A percentile compares a stretch with the other conserved stretches of the same genome.
phyloP scores from a whole-genome alignment of 2,113 vertebrate genomes.

The Stictonetta naevosa region DNA sequence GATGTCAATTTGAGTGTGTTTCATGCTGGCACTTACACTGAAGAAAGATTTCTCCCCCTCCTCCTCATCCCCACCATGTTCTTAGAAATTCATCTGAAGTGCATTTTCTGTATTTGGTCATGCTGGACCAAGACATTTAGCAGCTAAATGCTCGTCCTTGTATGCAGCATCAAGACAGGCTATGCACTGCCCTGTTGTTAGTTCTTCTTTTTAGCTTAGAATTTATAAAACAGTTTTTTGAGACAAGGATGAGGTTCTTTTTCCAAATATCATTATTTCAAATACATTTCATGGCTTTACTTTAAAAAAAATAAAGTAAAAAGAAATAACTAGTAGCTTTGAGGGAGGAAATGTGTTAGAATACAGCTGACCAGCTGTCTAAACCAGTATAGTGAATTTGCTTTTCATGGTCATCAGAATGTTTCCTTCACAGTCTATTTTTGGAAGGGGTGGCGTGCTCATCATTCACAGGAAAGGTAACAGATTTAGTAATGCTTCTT shows the following conservation, averaged over 20 bases:
- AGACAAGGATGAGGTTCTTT: background rate
- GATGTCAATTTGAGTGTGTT: background rate
- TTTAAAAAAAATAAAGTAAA: background rate
- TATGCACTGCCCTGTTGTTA: rapidly evolving
- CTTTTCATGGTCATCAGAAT: background rate
- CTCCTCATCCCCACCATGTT: rapidly evolving
- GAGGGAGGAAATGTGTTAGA: background rate
- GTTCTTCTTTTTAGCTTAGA: background rate
- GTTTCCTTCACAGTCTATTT: slow-evolving; percentile 40
- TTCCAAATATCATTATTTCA: background rate
- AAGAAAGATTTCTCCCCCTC: background rate
- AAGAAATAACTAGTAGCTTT: background rate
- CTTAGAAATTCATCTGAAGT: background rate
- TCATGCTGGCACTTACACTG: rapidly evolving
- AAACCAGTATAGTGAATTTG: background rate
- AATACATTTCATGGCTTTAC: background rate
- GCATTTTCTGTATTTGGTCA: background rate
- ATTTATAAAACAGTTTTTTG: background rate
- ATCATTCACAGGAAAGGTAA: slow-evolving; percentile 56
- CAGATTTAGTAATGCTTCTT: slow-evolving; percentile 67
- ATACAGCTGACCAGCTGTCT: background rate
- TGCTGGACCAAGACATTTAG: background rate
- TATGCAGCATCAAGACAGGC: background rate
- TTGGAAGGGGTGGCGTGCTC: slow-evolving; percentile 39
- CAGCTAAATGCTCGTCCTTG: background rate